phyloP scores from a whole-genome alignment of 2,113 vertebrate species.

The Corythornis madagascariensis region DNA sequence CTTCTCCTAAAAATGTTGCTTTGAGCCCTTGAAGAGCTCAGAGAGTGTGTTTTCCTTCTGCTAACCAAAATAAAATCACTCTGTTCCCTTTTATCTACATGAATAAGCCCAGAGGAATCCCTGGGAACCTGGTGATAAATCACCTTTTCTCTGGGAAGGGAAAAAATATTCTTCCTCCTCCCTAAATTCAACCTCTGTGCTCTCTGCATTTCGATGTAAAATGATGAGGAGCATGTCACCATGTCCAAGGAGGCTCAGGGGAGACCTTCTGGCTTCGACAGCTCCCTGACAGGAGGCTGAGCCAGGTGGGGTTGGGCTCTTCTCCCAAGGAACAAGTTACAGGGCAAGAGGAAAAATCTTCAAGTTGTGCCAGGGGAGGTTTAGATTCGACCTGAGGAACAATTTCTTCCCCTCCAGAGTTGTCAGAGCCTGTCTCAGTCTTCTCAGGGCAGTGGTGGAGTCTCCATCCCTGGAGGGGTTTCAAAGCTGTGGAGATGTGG shows the following conservation, averaged over 20 bases:
- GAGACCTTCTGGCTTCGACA: neutral
- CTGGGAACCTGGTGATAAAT: neutral
- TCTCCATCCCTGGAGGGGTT: neutral
- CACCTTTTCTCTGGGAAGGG: neutral
- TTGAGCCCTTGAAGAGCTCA: rapidly evolving
- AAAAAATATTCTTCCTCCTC: neutral
- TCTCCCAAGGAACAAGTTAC: neutral
- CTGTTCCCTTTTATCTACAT: neutral
- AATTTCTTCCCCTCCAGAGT: neutral
- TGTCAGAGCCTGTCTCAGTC: neutral
- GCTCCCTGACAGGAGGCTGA: neutral
- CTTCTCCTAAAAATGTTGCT: neutral
- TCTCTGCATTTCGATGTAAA: rapidly evolving
- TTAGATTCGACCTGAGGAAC: neutral
- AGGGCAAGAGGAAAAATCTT: neutral
- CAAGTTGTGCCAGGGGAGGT: neutral
- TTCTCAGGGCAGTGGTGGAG: neutral
- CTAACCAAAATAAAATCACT: neutral
- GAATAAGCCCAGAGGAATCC: neutral
- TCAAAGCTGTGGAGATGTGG: neutral
- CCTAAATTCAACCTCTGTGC: neutral
- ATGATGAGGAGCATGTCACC: rapidly evolving
- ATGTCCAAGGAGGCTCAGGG: neutral
- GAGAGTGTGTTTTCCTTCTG: neutral
- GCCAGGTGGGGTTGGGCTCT: neutral